Conservation (phyloP, 2,797 vertebrate genomes). For the Oryzias dopingdopingensis region DNA sequence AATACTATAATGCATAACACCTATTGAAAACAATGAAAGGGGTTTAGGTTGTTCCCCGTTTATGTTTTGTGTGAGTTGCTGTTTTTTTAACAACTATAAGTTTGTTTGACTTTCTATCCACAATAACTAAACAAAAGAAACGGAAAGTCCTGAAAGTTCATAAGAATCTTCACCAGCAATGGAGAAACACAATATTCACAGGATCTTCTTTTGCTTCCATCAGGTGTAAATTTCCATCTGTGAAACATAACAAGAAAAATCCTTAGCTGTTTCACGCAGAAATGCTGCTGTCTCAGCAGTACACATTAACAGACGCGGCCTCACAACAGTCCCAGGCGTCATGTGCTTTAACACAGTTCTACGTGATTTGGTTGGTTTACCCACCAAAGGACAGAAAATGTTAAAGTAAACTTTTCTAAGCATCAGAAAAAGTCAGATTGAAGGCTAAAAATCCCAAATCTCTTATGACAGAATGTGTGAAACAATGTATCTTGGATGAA, state of each 20-base stretch:
- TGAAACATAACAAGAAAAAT: conserved; percentile 1
- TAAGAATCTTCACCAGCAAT: not conserved
- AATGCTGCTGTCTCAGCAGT: not conserved
- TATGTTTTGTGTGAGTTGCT: too few species aligned
- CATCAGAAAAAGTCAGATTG: too few species aligned
- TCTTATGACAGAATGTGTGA: too few species aligned
- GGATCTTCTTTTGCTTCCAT: not conserved
- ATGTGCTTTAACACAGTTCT: not conserved
- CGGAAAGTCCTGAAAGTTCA: not conserved
- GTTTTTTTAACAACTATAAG: too few species aligned
- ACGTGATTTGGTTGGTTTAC: not conserved
- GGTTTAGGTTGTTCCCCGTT: too few species aligned
- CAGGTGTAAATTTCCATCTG: conserved; percentile 2
- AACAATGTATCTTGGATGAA: too few species aligned
- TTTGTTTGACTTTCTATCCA: too few species aligned
- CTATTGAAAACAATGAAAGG: too few species aligned
- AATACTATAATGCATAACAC: too few species aligned
- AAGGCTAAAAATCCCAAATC: too few species aligned
- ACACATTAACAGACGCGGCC: not conserved
- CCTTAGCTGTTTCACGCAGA: not conserved
- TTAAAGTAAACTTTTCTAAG: not conserved
- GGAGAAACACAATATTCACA: not conserved
- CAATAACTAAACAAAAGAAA: not conserved
- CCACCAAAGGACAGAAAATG: not conserved
- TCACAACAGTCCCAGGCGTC: not conserved